Conservation (phyloP, 2,888 invertebrate species). For the Disparrhopalites patrizii region DNA sequence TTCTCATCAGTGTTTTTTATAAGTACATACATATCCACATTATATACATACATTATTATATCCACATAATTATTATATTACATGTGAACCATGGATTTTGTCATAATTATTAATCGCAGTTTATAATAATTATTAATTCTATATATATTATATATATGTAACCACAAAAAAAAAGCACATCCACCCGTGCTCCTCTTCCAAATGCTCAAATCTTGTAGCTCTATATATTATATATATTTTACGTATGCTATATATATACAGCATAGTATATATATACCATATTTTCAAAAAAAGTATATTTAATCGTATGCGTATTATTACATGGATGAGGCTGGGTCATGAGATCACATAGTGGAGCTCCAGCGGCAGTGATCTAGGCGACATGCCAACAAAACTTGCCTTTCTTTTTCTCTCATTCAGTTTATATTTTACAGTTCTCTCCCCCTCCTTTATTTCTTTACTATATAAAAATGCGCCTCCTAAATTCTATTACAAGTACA, state of each 20-base stretch:
- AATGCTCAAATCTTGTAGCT: constrained; percentile 38
- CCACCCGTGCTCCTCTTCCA: constrained; percentile 29
- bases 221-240: not conserved
- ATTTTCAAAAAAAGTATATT: constrained; percentile 13
- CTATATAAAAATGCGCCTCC: not conserved
- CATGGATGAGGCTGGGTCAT: constrained; percentile 18
- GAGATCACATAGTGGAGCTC: constrained; percentile 15
- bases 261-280: too few relatives aligned
- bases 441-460: not conserved
- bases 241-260: too few relatives aligned
- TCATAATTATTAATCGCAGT: constrained; percentile 18
- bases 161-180: constrained; percentile 15
- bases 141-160: too few relatives aligned
- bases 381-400: constrained; percentile 15
- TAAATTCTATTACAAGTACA: not conserved
- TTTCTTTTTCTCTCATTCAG: constrained; percentile 8
- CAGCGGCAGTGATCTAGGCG: constrained; percentile 11
- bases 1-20: constrained; percentile 29
- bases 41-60: not conserved
- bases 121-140: constrained; percentile 1
- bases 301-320: constrained; percentile 29
- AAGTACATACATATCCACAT: constrained; percentile 5
- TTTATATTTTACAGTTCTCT: constrained; percentile 2
- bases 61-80: constrained; percentile 10
- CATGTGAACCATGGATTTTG: constrained; percentile 12